A percentile compares a stretch with the other conserved stretches of the same genome.
Evolutionary conservation across 2,113 vertebrate genomes (phyloP).

Genomic region (Morphnarchus princeps): DNA sequence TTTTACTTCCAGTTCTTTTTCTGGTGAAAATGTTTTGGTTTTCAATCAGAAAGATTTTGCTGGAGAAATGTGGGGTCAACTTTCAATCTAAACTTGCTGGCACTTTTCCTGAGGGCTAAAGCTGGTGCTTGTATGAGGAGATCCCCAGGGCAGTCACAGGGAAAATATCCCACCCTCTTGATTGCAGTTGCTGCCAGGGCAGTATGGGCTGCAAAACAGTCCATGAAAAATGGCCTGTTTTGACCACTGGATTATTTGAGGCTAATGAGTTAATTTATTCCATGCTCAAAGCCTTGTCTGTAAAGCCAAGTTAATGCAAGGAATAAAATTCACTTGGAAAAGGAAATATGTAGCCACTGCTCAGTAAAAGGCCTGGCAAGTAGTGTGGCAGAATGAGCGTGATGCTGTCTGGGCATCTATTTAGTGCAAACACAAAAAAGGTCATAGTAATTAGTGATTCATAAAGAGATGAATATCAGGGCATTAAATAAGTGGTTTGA

Average conservation of each 20-base stretch:
- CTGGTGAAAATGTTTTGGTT: neutral
- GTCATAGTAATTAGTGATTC: neutral
- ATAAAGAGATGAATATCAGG: neutral
- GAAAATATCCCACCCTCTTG: neutral
- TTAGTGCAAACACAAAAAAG: neutral
- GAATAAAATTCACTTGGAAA: neutral
- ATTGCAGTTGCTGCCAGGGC: neutral
- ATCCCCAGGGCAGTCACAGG: neutral
- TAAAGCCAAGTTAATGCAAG: neutral
- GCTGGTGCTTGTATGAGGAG: accelerated
- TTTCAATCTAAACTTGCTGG: neutral
- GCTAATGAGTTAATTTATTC: neutral
- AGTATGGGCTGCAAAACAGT: neutral
- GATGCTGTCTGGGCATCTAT: neutral
- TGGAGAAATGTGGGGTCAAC: neutral
- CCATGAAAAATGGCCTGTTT: neutral
- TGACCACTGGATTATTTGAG: neutral
- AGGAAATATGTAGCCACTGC: neutral
- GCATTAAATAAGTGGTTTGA: neutral
- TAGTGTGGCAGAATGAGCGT: neutral
- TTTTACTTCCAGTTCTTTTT: neutral
- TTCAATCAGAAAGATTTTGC: neutral
- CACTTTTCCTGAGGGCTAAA: neutral
- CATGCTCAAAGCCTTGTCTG: neutral
- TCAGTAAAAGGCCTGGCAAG: neutral